Conservation (phyloP, 2,888 invertebrate genomes). For the Temnothorax rugatulus region DNA sequence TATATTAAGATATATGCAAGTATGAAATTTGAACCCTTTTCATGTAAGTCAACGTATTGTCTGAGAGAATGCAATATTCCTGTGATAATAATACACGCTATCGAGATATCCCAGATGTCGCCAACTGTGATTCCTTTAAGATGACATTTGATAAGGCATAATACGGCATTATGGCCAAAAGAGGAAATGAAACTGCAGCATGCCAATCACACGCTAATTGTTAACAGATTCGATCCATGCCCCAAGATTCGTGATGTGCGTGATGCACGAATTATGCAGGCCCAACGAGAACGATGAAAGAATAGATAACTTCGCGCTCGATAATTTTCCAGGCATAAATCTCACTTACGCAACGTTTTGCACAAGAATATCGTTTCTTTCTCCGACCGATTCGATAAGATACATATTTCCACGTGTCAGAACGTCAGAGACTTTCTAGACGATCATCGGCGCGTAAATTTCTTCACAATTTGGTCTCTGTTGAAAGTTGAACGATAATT, state of each 20-base stretch:
- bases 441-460: constrained; percentile 37
- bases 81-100: no score
- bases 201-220: constrained; percentile 13
- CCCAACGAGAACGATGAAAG: background rate
- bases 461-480: constrained; percentile 30
- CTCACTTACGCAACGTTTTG: background rate
- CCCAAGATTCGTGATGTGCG: background rate
- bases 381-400: constrained; percentile 1
- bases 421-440: constrained; percentile 27
- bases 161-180: background rate
- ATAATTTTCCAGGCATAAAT: background rate
- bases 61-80: background rate
- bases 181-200: constrained; percentile 4
- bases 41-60: background rate
- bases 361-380: background rate
- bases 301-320: constrained; percentile 22
- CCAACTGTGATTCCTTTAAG: background rate
- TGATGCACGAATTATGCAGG: background rate
- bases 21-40: background rate
- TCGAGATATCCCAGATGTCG: constrained; percentile 11
- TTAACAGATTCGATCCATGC: background rate
- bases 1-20: background rate
- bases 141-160: background rate
- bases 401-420: constrained; percentile 25
- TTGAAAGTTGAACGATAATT: constrained; percentile 37